A percentile compares a stretch with the other conserved stretches of the same genome.
Conservation (phyloP, 2,113 vertebrate species). For the Myiozetetes cayanensis region DNA sequence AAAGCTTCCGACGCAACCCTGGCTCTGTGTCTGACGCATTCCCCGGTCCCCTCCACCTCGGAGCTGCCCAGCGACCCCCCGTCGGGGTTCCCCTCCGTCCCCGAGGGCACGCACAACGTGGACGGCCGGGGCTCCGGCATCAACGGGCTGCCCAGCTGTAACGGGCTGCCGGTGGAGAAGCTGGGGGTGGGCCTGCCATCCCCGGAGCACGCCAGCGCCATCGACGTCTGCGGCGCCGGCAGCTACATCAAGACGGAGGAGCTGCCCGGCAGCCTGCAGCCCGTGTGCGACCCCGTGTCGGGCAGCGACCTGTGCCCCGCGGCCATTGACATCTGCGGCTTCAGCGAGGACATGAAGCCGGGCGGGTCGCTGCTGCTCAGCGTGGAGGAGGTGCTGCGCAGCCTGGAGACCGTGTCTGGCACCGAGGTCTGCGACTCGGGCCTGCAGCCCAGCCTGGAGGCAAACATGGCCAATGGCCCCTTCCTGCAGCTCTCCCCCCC, state of each 20-base stretch:
- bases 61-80: slow-evolving; percentile 73
- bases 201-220: slow-evolving; percentile 77
- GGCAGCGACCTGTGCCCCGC: slow-evolving; percentile 83
- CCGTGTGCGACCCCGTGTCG: slow-evolving; percentile 84
- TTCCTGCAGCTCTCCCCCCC: slow-evolving; percentile 82
- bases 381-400: slow-evolving; percentile 91
- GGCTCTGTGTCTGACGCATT: slow-evolving; percentile 82
- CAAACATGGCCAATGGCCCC: slow-evolving; percentile 82
- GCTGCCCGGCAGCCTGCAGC: slow-evolving; percentile 80
- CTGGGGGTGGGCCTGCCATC: slow-evolving; percentile 84
- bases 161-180: slow-evolving; percentile 85
- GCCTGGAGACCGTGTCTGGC: slow-evolving; percentile 88
- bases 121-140: slow-evolving; percentile 78
- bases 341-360: slow-evolving; percentile 89
- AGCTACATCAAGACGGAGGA: slow-evolving; percentile 86
- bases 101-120: slow-evolving; percentile 70
- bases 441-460: slow-evolving; percentile 77
- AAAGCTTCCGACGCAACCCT: slow-evolving; percentile 77
- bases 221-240: slow-evolving; percentile 79
- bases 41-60: slow-evolving; percentile 82
- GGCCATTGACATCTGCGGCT: slow-evolving; percentile 86
- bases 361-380: slow-evolving; percentile 89
- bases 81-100: slow-evolving; percentile 63
- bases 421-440: slow-evolving; percentile 79
- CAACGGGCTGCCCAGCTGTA: slow-evolving; percentile 90